A percentile compares a stretch with the other conserved stretches of the same genome.
Conservation (phyloP, 2,113 vertebrate genomes). For the Parotia lawesii region DNA sequence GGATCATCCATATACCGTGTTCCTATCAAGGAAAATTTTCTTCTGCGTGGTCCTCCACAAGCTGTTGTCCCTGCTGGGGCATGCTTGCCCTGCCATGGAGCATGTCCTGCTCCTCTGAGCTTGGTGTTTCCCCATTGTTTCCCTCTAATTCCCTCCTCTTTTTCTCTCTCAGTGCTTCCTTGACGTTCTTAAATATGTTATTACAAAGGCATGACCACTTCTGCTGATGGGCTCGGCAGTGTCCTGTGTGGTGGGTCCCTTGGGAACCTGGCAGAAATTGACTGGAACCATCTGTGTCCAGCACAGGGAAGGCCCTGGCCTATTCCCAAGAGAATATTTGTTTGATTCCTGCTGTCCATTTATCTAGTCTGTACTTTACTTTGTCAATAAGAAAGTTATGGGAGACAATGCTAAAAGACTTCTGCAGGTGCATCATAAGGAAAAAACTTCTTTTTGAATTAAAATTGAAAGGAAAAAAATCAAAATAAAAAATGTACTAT, state of each 20-base stretch:
- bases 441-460: background rate
- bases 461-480: background rate
- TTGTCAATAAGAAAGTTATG: background rate
- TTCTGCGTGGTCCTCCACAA: background rate
- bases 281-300: background rate
- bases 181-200: background rate
- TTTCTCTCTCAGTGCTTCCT: background rate
- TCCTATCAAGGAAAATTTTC: background rate
- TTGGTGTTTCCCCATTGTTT: background rate
- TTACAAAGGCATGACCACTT: background rate
- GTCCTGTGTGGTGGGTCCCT: accelerated
- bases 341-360: background rate
- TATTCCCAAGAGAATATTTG: background rate
- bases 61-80: background rate
- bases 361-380: background rate
- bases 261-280: background rate
- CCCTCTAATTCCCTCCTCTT: background rate
- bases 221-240: background rate
- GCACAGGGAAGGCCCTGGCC: background rate
- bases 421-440: background rate
- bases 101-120: background rate
- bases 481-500: background rate
- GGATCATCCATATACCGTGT: background rate
- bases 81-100: background rate
- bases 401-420: background rate